phyloP scores from a whole-genome alignment of 2,113 vertebrate species.

The Gila orcuttii region DNA sequence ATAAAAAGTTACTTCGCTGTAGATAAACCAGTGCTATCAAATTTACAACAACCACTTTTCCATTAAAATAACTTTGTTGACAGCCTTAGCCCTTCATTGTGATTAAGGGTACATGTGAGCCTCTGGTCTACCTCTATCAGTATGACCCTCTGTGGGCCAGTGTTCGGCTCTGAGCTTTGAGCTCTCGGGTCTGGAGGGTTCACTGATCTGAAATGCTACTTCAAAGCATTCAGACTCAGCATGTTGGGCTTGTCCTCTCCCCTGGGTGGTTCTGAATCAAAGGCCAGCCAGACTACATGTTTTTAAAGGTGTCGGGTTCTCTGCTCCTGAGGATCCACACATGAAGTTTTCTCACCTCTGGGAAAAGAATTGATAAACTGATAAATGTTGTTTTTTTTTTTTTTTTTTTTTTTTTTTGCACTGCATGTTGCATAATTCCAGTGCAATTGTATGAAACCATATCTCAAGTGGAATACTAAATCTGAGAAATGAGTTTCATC shows the following conservation, averaged over 20 bases:
- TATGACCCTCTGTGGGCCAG: slow-evolving; percentile 19
- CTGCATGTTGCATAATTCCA: neutral
- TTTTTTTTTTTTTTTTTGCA: too few species aligned
- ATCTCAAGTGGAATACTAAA: neutral
- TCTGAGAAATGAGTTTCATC: neutral
- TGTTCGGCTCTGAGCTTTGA: slow-evolving; percentile 38
- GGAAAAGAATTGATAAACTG: slow-evolving; percentile 7
- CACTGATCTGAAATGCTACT: slow-evolving; percentile 19
- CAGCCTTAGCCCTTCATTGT: neutral
- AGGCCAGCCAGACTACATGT: slow-evolving; percentile 11
- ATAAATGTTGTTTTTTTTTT: neutral
- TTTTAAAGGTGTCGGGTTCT: slow-evolving; percentile 20
- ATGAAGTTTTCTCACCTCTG: neutral
- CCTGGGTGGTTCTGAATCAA: slow-evolving; percentile 18
- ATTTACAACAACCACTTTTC: neutral
- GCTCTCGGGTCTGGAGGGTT: slow-evolving; percentile 17
- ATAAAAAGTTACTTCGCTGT: neutral
- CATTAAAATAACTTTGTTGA: neutral
- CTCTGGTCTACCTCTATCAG: slow-evolving; percentile 46
- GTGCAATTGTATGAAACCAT: neutral
- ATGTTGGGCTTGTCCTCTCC: slow-evolving; percentile 27
- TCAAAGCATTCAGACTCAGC: slow-evolving; percentile 45
- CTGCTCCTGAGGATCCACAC: neutral
- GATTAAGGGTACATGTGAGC: slow-evolving; percentile 8
- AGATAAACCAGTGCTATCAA: neutral